Evolutionary conservation across 2,797 vertebrate species (phyloP), one percentile per base, ranked within the genome.

Genomic region (Lutjanus campechanus): DNA sequence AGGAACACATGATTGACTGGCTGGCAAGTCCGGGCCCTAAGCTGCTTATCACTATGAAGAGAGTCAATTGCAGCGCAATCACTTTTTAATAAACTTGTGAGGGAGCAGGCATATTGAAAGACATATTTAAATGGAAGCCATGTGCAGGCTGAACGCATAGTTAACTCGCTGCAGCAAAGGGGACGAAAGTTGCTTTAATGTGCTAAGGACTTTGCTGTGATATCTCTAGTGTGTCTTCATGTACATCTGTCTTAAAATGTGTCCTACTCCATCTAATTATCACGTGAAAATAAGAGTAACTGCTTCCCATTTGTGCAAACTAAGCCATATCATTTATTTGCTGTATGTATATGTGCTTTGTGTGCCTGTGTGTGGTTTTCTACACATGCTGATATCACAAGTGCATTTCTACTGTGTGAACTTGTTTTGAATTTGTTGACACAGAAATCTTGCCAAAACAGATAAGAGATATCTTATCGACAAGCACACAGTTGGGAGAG

Each of bases 21-120:
- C 81, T 88, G 63, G 75, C 43, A 82, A 86, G 83, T 87, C 82
- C 22, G 16, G 73, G 70, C 70, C 64, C 74, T 93, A 92, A 94
- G 92, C 93, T 88, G 89, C 89, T 94, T 94, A 93, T 93, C 89
- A 64, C 59, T 53, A 49, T 70, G 87, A 89, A 86, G 85, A 90
- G 86, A 90, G 85, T 91, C 79, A 81, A 82, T 90, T 91, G 92
- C 85, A 82, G 82, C 19, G 84, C 83, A 93, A 91, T 93, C 88
- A 90, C 88, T 94, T 93, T 94, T 94, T 92, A 93, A 94, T 90
- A 91, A 94, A 93, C 79, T 88, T 87, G 80, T 79, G 86, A 83
- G 70, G 77, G 73, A 80, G 77, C 82, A 79, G 65, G 77, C 87
- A 76, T 89, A 85, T 85, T 92, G 72, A 90, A 93, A 89, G 64